Conservation (phyloP, 2,113 vertebrate species). For the Pyrgilauda ruficollis region DNA sequence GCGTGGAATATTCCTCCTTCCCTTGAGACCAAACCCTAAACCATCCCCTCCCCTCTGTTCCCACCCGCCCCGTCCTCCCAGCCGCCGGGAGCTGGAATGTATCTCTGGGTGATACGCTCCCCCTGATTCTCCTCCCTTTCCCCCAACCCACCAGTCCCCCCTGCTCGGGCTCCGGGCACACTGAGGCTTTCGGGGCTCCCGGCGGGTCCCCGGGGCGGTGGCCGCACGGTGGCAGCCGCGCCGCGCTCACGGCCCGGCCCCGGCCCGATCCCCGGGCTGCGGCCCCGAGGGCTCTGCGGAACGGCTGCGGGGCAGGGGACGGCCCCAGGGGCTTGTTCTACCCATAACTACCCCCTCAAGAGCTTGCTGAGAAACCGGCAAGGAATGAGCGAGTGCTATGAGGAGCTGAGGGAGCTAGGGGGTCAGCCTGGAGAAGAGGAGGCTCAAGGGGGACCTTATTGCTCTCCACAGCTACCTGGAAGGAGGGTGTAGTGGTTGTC, state of each 20-base stretch:
- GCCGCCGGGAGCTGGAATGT: neutral
- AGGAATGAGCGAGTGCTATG: neutral
- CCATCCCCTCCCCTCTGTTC: neutral
- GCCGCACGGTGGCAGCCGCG: slow-evolving; percentile 72
- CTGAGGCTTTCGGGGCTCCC: neutral
- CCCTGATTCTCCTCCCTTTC: neutral
- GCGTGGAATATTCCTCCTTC: neutral
- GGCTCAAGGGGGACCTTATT: neutral
- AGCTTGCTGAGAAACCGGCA: neutral
- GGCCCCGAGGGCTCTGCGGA: neutral
- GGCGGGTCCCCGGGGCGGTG: neutral
- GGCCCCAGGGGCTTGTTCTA: neutral
- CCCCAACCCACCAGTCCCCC: neutral
- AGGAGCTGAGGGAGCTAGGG: neutral
- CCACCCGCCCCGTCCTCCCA: too few relatives aligned
- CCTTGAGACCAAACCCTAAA: neutral
- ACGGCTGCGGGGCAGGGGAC: too few relatives aligned
- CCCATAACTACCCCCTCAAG: neutral
- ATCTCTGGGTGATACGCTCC: neutral
- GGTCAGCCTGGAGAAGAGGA: neutral
- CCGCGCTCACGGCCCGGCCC: neutral
- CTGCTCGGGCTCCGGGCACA: neutral
- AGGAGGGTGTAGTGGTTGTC: neutral
- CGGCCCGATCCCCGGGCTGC: neutral
- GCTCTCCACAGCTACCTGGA: neutral